phyloP scores from a whole-genome alignment of 2,888 invertebrate genomes.

The Timema podura region DNA sequence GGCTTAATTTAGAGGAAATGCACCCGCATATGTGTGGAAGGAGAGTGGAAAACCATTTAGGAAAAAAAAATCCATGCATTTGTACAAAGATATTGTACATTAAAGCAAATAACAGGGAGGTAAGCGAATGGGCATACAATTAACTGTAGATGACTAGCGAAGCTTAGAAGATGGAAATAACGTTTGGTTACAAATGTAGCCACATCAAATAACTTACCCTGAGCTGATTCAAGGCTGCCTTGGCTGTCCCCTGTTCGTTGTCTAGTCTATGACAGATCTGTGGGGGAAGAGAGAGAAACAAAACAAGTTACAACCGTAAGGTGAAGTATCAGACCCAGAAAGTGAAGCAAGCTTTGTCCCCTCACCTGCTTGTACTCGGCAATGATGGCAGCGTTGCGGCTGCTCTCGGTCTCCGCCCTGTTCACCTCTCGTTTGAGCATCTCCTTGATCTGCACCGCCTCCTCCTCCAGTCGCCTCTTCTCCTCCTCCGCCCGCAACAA shows the following conservation, averaged over 20 bases:
- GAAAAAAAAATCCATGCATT: too few relatives aligned
- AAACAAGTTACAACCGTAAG: background rate
- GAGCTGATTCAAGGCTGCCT: conserved; percentile 57
- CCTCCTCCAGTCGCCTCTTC: conserved; percentile 63
- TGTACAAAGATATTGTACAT: too few relatives aligned
- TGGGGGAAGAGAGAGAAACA: background rate
- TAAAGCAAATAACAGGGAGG: too few relatives aligned
- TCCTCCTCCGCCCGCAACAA: conserved; percentile 70
- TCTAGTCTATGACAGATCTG: conserved; percentile 83
- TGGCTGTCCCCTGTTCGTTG: conserved; percentile 65
- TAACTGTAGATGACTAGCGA: too few relatives aligned
- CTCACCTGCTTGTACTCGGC: conserved; percentile 81
- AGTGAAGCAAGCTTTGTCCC: background rate
- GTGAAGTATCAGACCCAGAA: background rate
- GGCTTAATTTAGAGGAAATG: too few relatives aligned
- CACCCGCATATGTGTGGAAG: too few relatives aligned
- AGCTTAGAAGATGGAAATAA: too few relatives aligned
- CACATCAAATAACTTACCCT: conserved; percentile 51
- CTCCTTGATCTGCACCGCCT: conserved; percentile 62
- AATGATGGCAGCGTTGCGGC: conserved; percentile 75
- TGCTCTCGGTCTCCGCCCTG: conserved; percentile 66
- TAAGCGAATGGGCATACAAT: too few relatives aligned
- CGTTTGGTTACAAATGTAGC: too few relatives aligned
- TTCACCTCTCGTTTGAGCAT: conserved; percentile 72
- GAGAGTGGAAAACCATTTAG: too few relatives aligned